phyloP scores from a whole-genome alignment of 2,113 vertebrate species.

The Herpailurus yagouaroundi region DNA sequence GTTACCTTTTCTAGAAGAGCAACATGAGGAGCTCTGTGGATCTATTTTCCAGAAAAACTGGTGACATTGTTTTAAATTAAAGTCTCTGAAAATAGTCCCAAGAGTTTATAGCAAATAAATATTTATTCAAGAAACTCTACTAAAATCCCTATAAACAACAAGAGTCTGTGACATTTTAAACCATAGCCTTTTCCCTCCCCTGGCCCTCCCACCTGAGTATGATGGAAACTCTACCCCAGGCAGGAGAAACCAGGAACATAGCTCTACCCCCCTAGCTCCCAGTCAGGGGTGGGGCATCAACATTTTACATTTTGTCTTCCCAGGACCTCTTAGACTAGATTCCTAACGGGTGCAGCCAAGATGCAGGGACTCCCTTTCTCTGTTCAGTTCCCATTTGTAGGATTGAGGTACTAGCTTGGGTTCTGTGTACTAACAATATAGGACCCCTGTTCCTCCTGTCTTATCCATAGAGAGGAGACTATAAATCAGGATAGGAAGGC shows the following conservation, averaged over 20 bases:
- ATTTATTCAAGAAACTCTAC: neutral
- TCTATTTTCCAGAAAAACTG: neutral
- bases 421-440: neutral
- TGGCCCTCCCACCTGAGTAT: accelerated
- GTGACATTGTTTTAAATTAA: neutral
- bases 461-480: neutral
- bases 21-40: neutral
- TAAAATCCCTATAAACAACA: neutral
- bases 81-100: neutral
- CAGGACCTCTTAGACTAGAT: neutral
- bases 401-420: neutral
- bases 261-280: accelerated
- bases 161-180: neutral
- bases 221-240: neutral
- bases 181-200: neutral
- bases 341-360: neutral
- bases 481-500: neutral
- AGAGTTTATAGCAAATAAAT: neutral
- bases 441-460: neutral
- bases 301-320: neutral
- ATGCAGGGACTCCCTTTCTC: neutral
- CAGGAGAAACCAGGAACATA: neutral
- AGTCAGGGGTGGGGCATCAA: accelerated
- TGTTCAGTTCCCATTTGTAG: neutral
- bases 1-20: neutral